A percentile compares a stretch with the other conserved stretches of the same genome.
These are phyloP conservation scores for Leucophenga varia DNA, from an alignment of 1,140 invertebrate genomes.

Conservation along the genomic window DNA sequence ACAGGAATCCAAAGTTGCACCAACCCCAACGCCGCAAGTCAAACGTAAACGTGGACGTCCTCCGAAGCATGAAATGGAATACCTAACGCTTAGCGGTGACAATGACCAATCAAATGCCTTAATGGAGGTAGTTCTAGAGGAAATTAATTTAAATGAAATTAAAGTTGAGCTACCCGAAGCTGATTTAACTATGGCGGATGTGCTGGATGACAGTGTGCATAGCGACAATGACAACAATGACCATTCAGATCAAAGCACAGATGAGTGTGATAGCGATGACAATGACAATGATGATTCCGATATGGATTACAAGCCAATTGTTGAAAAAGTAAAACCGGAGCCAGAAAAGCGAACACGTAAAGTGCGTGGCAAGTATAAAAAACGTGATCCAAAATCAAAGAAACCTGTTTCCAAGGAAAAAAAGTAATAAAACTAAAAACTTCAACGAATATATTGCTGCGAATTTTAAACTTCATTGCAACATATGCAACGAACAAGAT, in stretches of 20 bases:
- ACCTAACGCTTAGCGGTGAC: neutral
- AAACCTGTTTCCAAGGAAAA: slow-evolving; percentile 10
- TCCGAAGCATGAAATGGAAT: too few relatives aligned
- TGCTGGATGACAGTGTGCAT: slow-evolving; percentile 23
- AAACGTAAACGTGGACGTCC: slow-evolving; percentile 38
- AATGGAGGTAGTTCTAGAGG: slow-evolving; percentile 29
- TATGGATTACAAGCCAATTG: neutral
- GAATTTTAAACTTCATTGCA: slow-evolving; percentile 31
- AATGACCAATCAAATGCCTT: neutral
- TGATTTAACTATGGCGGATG: slow-evolving; percentile 40
- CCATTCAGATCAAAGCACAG: neutral
- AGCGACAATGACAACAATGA: slow-evolving; percentile 10
- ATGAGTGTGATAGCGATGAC: neutral
- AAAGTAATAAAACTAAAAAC: slow-evolving; percentile 28
- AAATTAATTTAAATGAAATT: slow-evolving; percentile 42
- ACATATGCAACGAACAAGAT: slow-evolving; percentile 21
- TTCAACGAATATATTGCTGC: slow-evolving; percentile 36
- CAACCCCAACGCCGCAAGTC: slow-evolving; percentile 31
- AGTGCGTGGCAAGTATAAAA: neutral
- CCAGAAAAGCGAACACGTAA: neutral
- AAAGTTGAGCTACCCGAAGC: slow-evolving; percentile 42
- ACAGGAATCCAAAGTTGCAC: slow-evolving; percentile 13
- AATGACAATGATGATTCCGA: neutral
- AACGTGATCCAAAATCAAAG: slow-evolving; percentile 9
- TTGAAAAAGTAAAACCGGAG: neutral